Evolutionary conservation across 2,888 invertebrate genomes (phyloP), one percentile per base, ranked within the genome.

Genomic region (Drosophila leonis): DNA sequence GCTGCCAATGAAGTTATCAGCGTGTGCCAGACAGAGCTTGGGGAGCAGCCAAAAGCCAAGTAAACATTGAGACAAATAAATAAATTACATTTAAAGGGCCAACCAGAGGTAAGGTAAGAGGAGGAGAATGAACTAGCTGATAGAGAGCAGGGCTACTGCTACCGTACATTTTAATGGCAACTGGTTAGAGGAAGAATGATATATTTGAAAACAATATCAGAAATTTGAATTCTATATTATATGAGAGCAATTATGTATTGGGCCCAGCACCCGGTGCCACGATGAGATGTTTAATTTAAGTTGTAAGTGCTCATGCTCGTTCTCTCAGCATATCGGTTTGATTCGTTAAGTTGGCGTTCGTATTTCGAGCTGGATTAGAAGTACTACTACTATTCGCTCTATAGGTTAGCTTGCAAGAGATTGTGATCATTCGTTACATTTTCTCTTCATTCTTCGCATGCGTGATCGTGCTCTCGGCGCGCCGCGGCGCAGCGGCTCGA

Each of bases 1-100:
- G 65, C 61, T 70, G 75, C 75, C 88, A 84, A 88, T 90, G 86
- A 83, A 86, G 90, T 90, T 90, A 90, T 86, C 90, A 85, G 68
- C 67, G 72, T 64, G 82, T 71, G 74, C 85, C 83, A 88, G 83
- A 86, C 89, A 39, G 75, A 75, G 82, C 80, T 76, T 89, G 84
- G 88, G 82, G 88, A 87, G 64, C 66, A 76, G 82, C 80, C 82
- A 75, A 78, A 72, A 80, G 60, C 60, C 60, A 54, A 78, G 74
- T 65, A 76, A 77, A 74, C 89, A 78, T 62, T 72, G 79, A 73
- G 57, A 66, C 70, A 76, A 84, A 84, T 88, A 83, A 88, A 84
- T 84, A 87, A 84, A 89, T 84, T 84, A 71, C 85, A 65, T 69
- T 55, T 65, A 68, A 61, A 72, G 46, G 52, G 56, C 51, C 18